phyloP scores from a whole-genome alignment of 2,113 vertebrate genomes.

The Cyprinodon brontotheroides region DNA sequence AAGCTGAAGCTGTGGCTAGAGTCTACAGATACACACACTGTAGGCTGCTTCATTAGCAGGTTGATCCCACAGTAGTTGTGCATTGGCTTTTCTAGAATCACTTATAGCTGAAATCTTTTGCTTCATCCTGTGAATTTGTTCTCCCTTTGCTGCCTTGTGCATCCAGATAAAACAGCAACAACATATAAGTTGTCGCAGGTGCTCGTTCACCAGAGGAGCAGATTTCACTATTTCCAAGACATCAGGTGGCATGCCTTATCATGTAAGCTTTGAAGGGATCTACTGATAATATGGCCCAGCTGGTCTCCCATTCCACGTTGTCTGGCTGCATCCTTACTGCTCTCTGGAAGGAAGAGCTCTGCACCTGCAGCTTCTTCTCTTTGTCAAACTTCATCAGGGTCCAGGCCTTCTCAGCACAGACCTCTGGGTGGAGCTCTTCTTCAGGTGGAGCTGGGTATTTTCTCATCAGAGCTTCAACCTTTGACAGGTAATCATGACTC shows the following conservation, averaged over 20 bases:
- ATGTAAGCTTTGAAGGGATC: accelerated
- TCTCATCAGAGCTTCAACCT: too few relatives aligned
- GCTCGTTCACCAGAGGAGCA: constrained; percentile 39
- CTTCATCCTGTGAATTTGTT: constrained; percentile 19
- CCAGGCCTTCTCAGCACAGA: too few relatives aligned
- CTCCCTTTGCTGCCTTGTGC: not conserved
- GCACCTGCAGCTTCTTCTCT: too few relatives aligned
- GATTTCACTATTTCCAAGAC: constrained; percentile 47
- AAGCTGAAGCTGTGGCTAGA: too few relatives aligned
- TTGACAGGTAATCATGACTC: too few relatives aligned
- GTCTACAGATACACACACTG: constrained; percentile 23
- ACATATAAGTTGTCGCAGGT: constrained; percentile 58
- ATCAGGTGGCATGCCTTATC: not conserved
- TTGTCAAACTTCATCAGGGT: too few relatives aligned
- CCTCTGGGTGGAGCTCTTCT: too few relatives aligned
- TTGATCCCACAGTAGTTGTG: constrained; percentile 56
- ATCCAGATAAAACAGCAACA: constrained; percentile 43
- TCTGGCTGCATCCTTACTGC: constrained; percentile 67
- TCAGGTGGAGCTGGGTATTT: too few relatives aligned
- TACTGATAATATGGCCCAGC: constrained; percentile 19
- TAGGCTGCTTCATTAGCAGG: constrained; percentile 45
- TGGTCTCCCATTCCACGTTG: constrained; percentile 56
- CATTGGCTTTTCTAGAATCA: constrained; percentile 41
- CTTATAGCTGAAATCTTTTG: constrained; percentile 27
- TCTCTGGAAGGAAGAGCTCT: constrained; percentile 63